Evolutionary conservation across 2,888 invertebrate genomes (phyloP), one percentile per base, ranked within the genome.

Genomic region (Criorhina ranunculi): DNA sequence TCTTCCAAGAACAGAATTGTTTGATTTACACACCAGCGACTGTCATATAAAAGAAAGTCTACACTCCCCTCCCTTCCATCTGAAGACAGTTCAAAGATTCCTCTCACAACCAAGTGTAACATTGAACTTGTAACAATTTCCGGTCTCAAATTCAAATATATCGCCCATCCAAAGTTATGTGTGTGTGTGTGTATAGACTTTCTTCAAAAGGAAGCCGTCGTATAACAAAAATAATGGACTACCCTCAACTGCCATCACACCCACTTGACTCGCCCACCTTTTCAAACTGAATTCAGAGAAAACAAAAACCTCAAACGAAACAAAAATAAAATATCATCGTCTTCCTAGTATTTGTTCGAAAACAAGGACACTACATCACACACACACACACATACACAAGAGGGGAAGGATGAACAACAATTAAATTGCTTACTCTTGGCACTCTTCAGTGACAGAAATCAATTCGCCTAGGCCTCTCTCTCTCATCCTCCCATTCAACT

Each of bases 341-440:
- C 40, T 62, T 69, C 66, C 64, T 49, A 57, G 62, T 51, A 49
- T 75, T 69, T 81, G 57, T 67, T 73, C 40, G 24, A 37, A 42
- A 70, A 49, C 64, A 76, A 59, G 9, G 44, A 31, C 24, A 33
- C 37, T n/a, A 82, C 76, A 80, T 62, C 51, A 12, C 9, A 66
- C 33, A 29, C 44, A 33, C 29, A 35, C 29, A 75, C 55, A 17
- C 46, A 17, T 24, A 4, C 53, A 15, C n/a, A n/a, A n/a, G n/a
- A n/a, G n/a, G 44, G 55, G 33, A 19, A 69, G 49, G 62, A 70
- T 44, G 79, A 31, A 70, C 70, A 80, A 85, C 85, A 85, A 85
- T 80, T 80, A 70, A 80, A 70, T 59, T 85, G 79, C 85, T 85
- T 80, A 85, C 85, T 85, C 70, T 55, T 80, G 46, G 66, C 80